phyloP scores from a whole-genome alignment of 1,140 invertebrate species.

The Coelopa frigida region DNA sequence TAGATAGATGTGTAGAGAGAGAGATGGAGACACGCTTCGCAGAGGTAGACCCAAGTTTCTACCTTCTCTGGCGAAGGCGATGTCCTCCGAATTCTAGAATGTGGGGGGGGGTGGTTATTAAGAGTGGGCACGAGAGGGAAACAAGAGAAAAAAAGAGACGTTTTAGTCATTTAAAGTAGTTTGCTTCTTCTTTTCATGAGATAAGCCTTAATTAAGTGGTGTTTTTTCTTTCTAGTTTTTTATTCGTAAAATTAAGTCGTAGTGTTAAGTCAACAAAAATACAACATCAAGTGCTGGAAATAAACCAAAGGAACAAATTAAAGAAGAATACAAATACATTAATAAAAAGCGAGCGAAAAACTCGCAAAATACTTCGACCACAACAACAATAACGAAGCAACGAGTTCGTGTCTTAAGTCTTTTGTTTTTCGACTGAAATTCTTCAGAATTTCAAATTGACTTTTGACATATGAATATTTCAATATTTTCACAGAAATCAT shows the following conservation, averaged over 20 bases:
- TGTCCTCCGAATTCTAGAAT: too few relatives aligned
- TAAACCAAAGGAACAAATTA: constrained; percentile 38
- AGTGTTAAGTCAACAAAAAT: constrained; percentile 12
- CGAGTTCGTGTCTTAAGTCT: constrained; percentile 35
- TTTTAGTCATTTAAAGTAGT: too few relatives aligned
- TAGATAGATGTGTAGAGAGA: too few relatives aligned
- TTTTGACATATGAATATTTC: background rate
- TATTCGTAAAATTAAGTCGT: too few relatives aligned
- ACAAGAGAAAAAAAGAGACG: too few relatives aligned
- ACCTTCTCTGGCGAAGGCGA: constrained; percentile 30
- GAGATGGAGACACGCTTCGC: too few relatives aligned
- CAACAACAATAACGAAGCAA: background rate
- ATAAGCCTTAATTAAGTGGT: too few relatives aligned
- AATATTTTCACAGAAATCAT: background rate
- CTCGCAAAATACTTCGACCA: background rate
- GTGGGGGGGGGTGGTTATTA: too few relatives aligned
- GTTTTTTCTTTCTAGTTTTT: too few relatives aligned
- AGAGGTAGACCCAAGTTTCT: constrained; percentile 25
- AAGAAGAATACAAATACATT: background rate
- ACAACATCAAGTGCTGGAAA: constrained; percentile 37
- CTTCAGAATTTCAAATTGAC: background rate
- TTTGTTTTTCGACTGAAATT: constrained; percentile 21
- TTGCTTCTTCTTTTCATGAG: too few relatives aligned
- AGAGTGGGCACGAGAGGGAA: too few relatives aligned
- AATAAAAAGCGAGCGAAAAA: background rate